phyloP scores from a whole-genome alignment of 2,113 vertebrate species.

The Azemiops feae region DNA sequence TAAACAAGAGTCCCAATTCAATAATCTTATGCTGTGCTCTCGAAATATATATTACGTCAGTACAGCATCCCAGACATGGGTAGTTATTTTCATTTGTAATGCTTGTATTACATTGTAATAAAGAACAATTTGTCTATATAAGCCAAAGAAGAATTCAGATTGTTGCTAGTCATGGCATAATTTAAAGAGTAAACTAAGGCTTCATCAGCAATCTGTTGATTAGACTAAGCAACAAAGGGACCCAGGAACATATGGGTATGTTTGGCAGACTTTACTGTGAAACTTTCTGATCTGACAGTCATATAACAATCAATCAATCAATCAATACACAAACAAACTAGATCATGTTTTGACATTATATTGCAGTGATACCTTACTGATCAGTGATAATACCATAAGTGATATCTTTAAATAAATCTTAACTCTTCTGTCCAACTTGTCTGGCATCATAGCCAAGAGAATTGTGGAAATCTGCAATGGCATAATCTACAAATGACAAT shows the following conservation, averaged over 20 bases:
- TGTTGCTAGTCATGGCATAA: background rate
- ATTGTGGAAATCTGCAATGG: background rate
- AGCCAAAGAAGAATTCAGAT: background rate
- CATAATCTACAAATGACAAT: background rate
- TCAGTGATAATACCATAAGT: accelerated
- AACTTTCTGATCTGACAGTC: background rate
- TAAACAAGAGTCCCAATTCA: background rate
- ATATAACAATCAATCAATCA: background rate
- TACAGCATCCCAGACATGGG: background rate
- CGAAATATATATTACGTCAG: background rate
- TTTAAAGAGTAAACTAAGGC: background rate
- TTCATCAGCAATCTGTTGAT: too few relatives aligned
- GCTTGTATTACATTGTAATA: background rate
- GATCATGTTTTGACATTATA: background rate
- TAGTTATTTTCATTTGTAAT: background rate
- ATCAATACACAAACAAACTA: background rate
- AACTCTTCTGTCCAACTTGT: background rate
- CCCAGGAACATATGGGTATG: background rate
- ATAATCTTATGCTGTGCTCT: background rate
- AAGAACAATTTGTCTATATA: background rate
- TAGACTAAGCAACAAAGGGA: background rate
- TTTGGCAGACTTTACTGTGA: background rate
- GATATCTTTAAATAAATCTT: background rate
- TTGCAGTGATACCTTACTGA: accelerated
- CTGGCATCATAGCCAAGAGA: background rate